Conservation (phyloP, 2,113 vertebrate genomes). For the Camelus bactrianus region DNA sequence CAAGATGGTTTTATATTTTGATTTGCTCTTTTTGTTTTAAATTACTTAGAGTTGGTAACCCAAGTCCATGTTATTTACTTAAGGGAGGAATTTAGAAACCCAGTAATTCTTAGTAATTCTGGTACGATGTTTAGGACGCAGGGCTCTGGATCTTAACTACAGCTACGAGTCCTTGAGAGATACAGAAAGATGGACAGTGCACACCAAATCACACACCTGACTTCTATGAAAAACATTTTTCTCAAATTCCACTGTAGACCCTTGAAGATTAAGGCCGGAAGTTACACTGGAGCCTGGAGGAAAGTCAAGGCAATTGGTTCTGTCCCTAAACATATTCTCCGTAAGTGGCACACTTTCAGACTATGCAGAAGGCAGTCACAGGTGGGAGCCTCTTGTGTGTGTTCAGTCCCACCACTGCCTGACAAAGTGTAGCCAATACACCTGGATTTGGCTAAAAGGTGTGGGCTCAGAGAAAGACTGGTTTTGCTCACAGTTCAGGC, state of each 20-base stretch:
- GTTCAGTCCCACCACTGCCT: not conserved
- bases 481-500: not conserved
- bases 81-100: not conserved
- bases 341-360: not conserved
- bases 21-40: not conserved
- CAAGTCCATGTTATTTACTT: not conserved
- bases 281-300: not conserved
- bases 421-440: not conserved
- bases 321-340: not conserved
- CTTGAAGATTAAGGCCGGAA: not conserved
- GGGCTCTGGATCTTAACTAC: not conserved
- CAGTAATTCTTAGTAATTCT: not conserved
- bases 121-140: not conserved
- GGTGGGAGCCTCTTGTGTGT: not conserved
- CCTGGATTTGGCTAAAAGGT: not conserved
- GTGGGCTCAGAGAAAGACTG: not conserved
- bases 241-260: not conserved
- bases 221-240: not conserved
- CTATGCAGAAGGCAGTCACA: not conserved
- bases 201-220: not conserved
- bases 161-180: not conserved
- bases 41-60: not conserved
- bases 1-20: not conserved
- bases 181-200: not conserved
- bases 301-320: not conserved